These are phyloP conservation scores for Pentamera pediparva DNA, from an alignment of 53 echinoderm and acorn worm genomes.

Conservation along the genomic window DNA sequence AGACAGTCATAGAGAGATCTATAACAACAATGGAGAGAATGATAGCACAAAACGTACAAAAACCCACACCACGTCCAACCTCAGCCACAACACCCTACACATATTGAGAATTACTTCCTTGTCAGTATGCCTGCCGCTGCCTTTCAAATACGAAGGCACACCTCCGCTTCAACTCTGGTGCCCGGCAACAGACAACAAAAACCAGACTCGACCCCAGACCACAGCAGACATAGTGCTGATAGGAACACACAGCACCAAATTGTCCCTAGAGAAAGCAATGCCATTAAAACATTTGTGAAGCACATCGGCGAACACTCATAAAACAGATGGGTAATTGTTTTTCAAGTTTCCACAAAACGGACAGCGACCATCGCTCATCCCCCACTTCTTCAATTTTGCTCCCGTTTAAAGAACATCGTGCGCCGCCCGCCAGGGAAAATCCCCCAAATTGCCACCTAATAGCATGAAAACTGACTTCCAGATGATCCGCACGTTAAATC, in stretches of 20 bases:
- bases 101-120: too few relatives aligned
- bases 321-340: conserved; percentile 20
- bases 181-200: background rate
- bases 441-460: conserved; percentile 3
- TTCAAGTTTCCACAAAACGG: background rate
- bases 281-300: conserved; percentile 7
- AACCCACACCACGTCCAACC: too few relatives aligned
- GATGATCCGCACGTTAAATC: background rate
- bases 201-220: background rate
- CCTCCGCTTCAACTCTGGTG: too few relatives aligned
- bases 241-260: background rate
- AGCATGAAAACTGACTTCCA: background rate
- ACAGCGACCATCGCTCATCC: conserved; percentile 15
- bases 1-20: too few relatives aligned
- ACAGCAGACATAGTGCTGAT: background rate
- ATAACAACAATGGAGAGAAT: too few relatives aligned
- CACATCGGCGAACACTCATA: conserved; percentile 17
- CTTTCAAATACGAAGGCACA: too few relatives aligned
- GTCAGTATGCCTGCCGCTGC: too few relatives aligned
- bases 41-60: too few relatives aligned
- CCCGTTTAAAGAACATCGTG: conserved; percentile 22
- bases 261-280: background rate
- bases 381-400: conserved; percentile 10
- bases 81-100: too few relatives aligned
- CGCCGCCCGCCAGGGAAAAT: background rate